These are phyloP conservation scores for Calonectris borealis DNA, from an alignment of 2,113 vertebrate genomes.

Conservation along the genomic window DNA sequence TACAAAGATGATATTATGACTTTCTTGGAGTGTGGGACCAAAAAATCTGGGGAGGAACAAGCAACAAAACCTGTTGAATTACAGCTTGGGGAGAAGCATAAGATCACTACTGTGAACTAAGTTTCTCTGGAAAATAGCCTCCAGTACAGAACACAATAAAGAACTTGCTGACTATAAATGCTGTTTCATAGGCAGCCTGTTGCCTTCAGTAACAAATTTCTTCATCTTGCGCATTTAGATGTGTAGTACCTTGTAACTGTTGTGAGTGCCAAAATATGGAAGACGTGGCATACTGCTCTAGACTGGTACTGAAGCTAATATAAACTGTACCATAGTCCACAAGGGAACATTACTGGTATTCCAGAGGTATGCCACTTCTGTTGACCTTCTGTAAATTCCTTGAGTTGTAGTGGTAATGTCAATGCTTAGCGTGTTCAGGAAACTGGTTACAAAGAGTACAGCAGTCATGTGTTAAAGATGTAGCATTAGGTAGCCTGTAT, in stretches of 20 bases:
- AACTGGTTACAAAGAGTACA: background rate
- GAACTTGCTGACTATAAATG: background rate
- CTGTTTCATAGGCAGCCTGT: background rate
- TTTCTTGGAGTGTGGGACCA: background rate
- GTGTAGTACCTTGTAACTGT: background rate
- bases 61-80: background rate
- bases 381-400: background rate
- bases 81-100: background rate
- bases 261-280: background rate
- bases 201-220: background rate
- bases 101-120: background rate
- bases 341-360: background rate
- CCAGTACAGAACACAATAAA: background rate
- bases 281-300: background rate
- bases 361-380: background rate
- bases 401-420: background rate
- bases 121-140: background rate
- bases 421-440: background rate
- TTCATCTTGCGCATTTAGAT: background rate
- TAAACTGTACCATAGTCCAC: background rate
- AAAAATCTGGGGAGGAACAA: background rate
- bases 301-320: background rate
- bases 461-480: background rate
- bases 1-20: background rate
- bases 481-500: background rate